Base-by-base conservation (phyloP, 1,140 invertebrate species). In the Bradynema listronoti region DNA sequence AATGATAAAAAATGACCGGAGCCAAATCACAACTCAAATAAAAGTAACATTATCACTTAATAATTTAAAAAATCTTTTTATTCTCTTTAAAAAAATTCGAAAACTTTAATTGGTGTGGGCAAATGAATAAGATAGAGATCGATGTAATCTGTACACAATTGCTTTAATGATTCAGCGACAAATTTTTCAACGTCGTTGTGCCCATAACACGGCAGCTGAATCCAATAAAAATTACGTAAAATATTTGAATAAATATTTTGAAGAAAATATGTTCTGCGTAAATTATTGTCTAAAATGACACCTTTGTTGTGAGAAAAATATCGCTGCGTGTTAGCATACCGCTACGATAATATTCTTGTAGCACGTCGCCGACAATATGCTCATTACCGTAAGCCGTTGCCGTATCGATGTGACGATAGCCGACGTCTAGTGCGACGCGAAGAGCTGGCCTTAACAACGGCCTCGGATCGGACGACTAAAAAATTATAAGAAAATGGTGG, bases 81-180 rank as follows among this genome's bases (percentile, higher is more conserved):
- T n/a, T n/a, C n/a, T n/a, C n/a, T n/a, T n/a, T n/a, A n/a, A n/a
- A n/a, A n/a, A n/a, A n/a, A n/a, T n/a, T n/a, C n/a, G n/a, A n/a
- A n/a, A n/a, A n/a, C n/a, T n/a, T n/a, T n/a, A n/a, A n/a, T n/a
- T n/a, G n/a, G n/a, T n/a, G 65, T 58, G 0, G 90, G 88, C 29
- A 84, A 84, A 64, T 91, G 88, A 54, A 91, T 83, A 7, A 91
- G 79, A 77, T 89, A 91, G 56, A 91, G 81, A 73, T 92, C 89
- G 2, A 91, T 78, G 72, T 91, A 91, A 55, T 86, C 84, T 52
- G 89, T 71, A 63, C 86, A 83, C n/a, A 91, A 79, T 36, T 83
- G 84, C 47, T 84, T 79, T 27, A 91, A 78, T 0, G 88, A 90
- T 51, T 85, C 78, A 34, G 84, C 84, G 19, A 90, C 76, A 29